Evolutionary conservation across 64 coral and sea anemone genomes (phyloP).

Genomic region (Pocillopora damicornis): DNA sequence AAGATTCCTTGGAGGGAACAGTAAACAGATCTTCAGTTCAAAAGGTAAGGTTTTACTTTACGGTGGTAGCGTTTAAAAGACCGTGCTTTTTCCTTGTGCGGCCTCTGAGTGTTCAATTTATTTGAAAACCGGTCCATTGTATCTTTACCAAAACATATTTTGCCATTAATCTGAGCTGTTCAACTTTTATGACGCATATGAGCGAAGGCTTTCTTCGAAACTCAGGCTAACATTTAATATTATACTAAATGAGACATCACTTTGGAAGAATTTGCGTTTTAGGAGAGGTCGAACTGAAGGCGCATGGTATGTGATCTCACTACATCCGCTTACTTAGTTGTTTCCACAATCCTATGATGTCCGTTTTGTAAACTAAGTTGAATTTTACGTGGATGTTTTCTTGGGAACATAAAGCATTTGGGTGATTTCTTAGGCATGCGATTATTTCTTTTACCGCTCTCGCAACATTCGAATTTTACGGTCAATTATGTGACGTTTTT

Average conservation of each 20-base stretch:
- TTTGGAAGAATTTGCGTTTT: not conserved
- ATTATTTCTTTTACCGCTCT: not conserved
- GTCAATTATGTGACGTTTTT: not conserved
- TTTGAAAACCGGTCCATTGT: no score
- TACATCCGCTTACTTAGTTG: not conserved
- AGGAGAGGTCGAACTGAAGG: not conserved
- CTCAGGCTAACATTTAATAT: no score
- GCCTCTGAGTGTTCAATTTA: no score
- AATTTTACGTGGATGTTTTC: not conserved
- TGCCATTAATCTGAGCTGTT: no score
- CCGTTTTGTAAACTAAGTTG: not conserved
- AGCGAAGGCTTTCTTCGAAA: no score
- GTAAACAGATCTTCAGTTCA: slow-evolving; percentile 23
- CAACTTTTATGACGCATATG: no score
- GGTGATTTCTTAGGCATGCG: no score
- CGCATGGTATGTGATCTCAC: not conserved
- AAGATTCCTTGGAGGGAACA: not conserved
- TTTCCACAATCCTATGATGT: not conserved
- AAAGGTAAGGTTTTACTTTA: slow-evolving; percentile 21
- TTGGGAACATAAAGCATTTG: not conserved
- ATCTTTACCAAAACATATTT: no score
- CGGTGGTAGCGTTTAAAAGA: not conserved
- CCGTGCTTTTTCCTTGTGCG: no score
- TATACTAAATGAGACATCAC: not conserved
- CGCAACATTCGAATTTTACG: not conserved